Evolutionary conservation across 2,797 vertebrate species (phyloP).

Genomic region (Neoniphon sammara): DNA sequence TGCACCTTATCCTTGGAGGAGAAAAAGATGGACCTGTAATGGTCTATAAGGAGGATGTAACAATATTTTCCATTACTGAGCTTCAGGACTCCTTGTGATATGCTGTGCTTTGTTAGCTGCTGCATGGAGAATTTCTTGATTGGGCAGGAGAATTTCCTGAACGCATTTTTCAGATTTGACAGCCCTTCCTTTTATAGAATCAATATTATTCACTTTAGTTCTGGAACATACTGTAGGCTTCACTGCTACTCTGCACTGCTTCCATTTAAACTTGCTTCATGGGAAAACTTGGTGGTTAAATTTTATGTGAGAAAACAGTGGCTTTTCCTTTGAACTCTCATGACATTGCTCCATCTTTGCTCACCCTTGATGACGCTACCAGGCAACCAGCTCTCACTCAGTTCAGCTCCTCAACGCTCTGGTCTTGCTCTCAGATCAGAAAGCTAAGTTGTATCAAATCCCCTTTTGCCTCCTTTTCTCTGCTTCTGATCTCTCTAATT

Average conservation of each 20-base stretch:
- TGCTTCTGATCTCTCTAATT: conserved; percentile 60
- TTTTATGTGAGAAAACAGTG: conserved; percentile 21
- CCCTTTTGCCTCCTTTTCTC: conserved; percentile 32
- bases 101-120: conserved; percentile 29
- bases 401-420: conserved; percentile 37
- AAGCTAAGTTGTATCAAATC: conserved; percentile 54
- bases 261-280: conserved; percentile 13
- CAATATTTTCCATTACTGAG: neutral
- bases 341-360: conserved; percentile 37
- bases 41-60: neutral
- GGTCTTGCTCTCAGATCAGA: conserved; percentile 50
- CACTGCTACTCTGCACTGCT: neutral
- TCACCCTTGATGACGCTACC: conserved; percentile 30
- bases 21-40: neutral
- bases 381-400: conserved; percentile 47
- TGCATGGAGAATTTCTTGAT: conserved; percentile 2
- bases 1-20: neutral
- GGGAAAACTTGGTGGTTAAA: neutral
- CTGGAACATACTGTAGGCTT: neutral
- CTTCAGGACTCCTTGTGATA: conserved; percentile 14
- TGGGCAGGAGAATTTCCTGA: conserved; percentile 23
- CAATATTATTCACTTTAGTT: no score
- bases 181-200: neutral
- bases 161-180: conserved; percentile 15
- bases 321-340: conserved; percentile 25